Percentiles rank a stretch among this genome's conserved stretches.
phyloP scores from a whole-genome alignment of 2,113 vertebrate genomes.

The Ancistrus triradiatus region DNA sequence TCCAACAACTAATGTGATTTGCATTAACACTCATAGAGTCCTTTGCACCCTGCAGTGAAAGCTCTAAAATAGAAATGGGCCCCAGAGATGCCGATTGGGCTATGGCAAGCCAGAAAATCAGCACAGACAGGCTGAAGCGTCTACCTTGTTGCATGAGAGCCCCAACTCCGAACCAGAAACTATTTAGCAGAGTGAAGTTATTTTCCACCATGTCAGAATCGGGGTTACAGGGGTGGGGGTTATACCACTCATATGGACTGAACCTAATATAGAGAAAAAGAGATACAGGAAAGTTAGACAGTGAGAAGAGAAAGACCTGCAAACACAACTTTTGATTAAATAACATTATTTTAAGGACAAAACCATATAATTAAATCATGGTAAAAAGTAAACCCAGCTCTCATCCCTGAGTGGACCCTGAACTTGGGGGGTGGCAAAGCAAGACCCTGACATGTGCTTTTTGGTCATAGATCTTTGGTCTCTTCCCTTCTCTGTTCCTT shows the following conservation, averaged over 20 bases:
- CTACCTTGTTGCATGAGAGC: constrained; percentile 99
- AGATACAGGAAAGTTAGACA: constrained; percentile 33
- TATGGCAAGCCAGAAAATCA: constrained; percentile 4
- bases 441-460: too few species aligned
- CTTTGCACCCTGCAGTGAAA: constrained; percentile 18
- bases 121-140: constrained; percentile 21
- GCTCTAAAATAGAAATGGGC: constrained; percentile 6
- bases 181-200: constrained; percentile 99
- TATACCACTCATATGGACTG: constrained; percentile 99
- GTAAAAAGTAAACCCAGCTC: too few species aligned
- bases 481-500: too few species aligned
- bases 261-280: constrained; percentile 73
- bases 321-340: too few species aligned
- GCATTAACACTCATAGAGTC: constrained; percentile 19
- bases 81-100: constrained; percentile 26
- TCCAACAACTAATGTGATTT: too few species aligned
- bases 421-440: too few species aligned
- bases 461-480: too few species aligned
- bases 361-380: too few species aligned
- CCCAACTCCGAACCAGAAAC: constrained; percentile 99
- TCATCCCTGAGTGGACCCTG: too few species aligned
- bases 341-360: too few species aligned
- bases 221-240: constrained; percentile 97
- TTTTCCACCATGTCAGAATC: constrained; percentile 99
- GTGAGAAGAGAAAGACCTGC: too few species aligned